phyloP scores from a whole-genome alignment of 1,140 invertebrate genomes.

The Panagrolaimus sp. region DNA sequence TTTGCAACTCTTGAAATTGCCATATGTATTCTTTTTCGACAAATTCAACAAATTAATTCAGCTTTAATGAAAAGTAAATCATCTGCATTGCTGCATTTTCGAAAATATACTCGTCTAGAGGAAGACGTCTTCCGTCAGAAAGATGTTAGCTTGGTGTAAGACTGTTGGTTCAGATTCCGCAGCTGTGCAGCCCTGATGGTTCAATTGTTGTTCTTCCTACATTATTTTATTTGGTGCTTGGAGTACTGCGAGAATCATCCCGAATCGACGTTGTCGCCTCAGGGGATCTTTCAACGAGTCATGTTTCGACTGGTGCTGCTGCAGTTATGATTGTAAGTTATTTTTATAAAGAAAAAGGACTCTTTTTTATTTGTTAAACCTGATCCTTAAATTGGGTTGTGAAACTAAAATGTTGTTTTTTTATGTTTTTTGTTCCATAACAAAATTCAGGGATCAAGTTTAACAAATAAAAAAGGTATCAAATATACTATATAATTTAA shows the following conservation, averaged over 20 bases:
- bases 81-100: conserved; percentile 43
- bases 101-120: conserved; percentile 41
- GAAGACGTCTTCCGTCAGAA: conserved; percentile 45
- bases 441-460: too few species aligned
- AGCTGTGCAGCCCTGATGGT: conserved; percentile 72
- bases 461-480: too few species aligned
- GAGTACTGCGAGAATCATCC: conserved; percentile 76
- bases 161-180: conserved; percentile 70
- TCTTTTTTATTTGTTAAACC: too few species aligned
- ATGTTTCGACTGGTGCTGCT: conserved; percentile 70
- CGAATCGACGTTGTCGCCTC: conserved; percentile 60
- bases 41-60: conserved; percentile 62
- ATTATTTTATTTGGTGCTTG: conserved; percentile 79
- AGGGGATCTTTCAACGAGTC: conserved; percentile 58
- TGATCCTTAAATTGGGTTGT: too few species aligned
- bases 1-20: conserved; percentile 89
- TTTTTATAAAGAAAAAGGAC: too few species aligned
- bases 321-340: conserved; percentile 66
- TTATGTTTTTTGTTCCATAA: neutral
- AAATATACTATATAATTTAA: too few species aligned
- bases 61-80: conserved; percentile 37
- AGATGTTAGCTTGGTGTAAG: conserved; percentile 46
- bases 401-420: too few species aligned
- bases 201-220: conserved; percentile 81
- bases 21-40: conserved; percentile 80